phyloP scores from a whole-genome alignment of 2,113 vertebrate species.

The Formicarius rufipectus region DNA sequence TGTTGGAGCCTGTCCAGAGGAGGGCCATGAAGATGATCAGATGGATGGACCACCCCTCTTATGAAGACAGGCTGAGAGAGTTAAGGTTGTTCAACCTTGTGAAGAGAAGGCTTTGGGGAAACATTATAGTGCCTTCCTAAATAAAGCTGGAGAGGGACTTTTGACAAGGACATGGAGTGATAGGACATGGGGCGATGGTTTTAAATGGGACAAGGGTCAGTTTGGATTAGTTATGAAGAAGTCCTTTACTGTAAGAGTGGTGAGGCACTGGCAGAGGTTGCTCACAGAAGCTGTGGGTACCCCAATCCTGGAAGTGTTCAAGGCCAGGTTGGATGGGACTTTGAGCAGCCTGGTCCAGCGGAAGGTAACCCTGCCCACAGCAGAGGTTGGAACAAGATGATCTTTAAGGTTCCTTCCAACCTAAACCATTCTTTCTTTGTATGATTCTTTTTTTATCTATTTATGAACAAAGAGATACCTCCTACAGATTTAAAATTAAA shows the following conservation, averaged over 20 bases:
- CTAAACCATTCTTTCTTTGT: neutral
- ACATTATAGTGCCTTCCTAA: neutral
- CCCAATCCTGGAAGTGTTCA: neutral
- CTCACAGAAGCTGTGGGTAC: neutral
- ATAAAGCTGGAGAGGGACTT: too few species aligned
- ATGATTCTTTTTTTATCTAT: too few species aligned
- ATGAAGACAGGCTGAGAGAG: neutral
- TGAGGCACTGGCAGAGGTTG: neutral
- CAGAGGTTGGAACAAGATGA: neutral
- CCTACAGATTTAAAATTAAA: too few species aligned
- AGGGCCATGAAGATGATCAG: neutral
- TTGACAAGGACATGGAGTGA: neutral
- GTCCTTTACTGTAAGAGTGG: accelerated
- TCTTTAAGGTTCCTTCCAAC: neutral
- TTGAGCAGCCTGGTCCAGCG: neutral
- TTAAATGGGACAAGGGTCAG: neutral
- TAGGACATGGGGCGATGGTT: neutral
- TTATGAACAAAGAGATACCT: too few species aligned
- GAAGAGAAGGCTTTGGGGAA: neutral
- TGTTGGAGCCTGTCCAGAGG: neutral
- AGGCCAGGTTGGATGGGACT: neutral
- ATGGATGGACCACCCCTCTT: neutral
- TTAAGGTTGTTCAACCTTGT: neutral
- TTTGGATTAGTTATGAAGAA: neutral
- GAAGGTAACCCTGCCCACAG: neutral